Evolutionary conservation across 2,888 invertebrate species (phyloP).

Genomic region (Calameuta pallipes): DNA sequence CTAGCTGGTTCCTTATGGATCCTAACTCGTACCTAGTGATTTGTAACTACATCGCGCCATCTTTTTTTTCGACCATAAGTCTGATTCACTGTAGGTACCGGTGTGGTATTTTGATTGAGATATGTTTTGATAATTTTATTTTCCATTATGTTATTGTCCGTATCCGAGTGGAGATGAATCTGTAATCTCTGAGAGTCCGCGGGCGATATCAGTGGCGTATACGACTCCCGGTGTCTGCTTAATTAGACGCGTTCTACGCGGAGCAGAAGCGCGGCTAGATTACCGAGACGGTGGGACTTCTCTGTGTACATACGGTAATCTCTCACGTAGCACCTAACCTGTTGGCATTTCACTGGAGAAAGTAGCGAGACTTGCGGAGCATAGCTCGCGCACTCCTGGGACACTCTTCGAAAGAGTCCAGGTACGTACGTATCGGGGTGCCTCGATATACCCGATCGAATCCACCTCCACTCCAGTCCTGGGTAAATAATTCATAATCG

Average conservation of each 20-base stretch:
- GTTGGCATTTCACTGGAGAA: constrained; percentile 63
- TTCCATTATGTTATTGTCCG: neutral
- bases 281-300: neutral
- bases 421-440: neutral
- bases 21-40: too few species aligned
- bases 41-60: too few species aligned
- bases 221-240: neutral
- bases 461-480: neutral
- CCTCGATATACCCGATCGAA: neutral
- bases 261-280: neutral
- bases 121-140: neutral
- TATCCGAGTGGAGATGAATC: neutral
- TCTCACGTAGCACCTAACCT: constrained; percentile 51
- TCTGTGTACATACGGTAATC: constrained; percentile 37
- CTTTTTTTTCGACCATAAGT: too few species aligned
- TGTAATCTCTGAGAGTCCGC: neutral
- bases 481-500: neutral
- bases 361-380: constrained; percentile 48
- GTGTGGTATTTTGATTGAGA: neutral
- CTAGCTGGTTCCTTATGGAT: too few species aligned
- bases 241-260: neutral
- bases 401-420: neutral
- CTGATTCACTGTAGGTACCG: too few species aligned
- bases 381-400: neutral
- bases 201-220: neutral